Evolutionary conservation across 1,140 invertebrate species (phyloP).

Genomic region (Ceratitis capitata): DNA sequence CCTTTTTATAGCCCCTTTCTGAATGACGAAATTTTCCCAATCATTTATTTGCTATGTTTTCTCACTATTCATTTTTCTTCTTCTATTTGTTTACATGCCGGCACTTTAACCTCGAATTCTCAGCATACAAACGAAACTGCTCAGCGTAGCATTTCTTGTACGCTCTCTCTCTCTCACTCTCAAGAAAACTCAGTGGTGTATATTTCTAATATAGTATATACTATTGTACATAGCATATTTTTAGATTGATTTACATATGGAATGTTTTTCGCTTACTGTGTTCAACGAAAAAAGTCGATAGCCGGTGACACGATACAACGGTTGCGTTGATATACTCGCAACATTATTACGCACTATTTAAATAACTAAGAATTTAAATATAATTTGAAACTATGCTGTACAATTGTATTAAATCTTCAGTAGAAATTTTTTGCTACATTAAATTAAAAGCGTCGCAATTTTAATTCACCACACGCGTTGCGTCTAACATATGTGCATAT

Average conservation of each 20-base stretch:
- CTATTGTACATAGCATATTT: not conserved
- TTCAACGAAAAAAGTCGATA: not conserved
- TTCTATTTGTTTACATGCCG: not conserved
- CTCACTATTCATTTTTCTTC: not conserved
- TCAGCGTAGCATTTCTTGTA: not conserved
- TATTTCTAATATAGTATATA: not conserved
- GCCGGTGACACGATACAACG: not conserved
- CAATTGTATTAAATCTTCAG: no score
- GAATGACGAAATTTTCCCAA: no score
- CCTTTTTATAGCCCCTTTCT: no score
- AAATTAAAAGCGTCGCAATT: not conserved
- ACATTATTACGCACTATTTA: no score
- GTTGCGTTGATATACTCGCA: no score
- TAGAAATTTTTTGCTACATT: no score
- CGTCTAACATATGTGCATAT: not conserved
- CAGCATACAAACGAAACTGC: not conserved
- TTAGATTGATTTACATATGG: not conserved
- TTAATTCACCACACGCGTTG: not conserved
- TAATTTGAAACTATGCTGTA: no score
- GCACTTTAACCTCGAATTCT: slow-evolving; percentile 30
- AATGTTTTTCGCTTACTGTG: not conserved
- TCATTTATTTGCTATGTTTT: not conserved
- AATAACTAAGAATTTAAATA: no score
- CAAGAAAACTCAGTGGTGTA: not conserved
- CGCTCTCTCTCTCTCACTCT: not conserved